Evolutionary conservation across 92 coral and sea anemone genomes (phyloP), one percentile per base, ranked within the genome.

Genomic region (Umimayanthus kanabou): DNA sequence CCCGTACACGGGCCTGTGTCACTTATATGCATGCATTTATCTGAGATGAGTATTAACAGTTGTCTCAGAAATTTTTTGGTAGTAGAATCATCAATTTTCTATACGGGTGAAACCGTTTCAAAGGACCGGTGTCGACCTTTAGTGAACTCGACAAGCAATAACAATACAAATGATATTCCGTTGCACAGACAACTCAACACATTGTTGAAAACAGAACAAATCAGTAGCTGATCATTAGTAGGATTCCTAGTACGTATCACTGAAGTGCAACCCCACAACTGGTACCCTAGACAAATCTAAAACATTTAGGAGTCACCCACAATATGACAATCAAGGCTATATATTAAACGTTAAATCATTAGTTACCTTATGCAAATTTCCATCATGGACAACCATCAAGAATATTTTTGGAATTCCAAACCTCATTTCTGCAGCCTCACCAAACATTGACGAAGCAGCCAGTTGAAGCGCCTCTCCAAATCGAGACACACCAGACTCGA

Each of bases 401-500:
- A 78, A 61, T 1, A 78, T 53, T 39, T 50, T 78, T 78, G 40
- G 64, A 45, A 78, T 78, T n/a, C 67, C 67, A 23, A 78, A 45
- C 39, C 64, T 78, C 64, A 14, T 47, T 78, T 26, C 66, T 26
- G 30, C 42, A 49, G 40, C 64, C 11, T 78, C 39, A n/a, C 39
- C 64, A 78, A 78, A 78, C 65, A 78, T 78, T 33, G 82, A 26
- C 43, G 78, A 74, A 43, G 39, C 3, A 50, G 82, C 37, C 9
- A 78, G 30, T 30, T 53, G 18, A 4, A 78, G 8, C 43, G 65
- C 82, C 40, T 67, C 28, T 9, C 25, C 82, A 49, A 78, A 50
- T 1, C 33, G 43, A 28, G 82, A 78, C 67, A 78, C 39, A 26
- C 82, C 82, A 5, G 65, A 14, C 40, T 78, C 82, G 28, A 78